phyloP scores from a whole-genome alignment of 2,113 vertebrate genomes.

The Australoheros scitulus region DNA sequence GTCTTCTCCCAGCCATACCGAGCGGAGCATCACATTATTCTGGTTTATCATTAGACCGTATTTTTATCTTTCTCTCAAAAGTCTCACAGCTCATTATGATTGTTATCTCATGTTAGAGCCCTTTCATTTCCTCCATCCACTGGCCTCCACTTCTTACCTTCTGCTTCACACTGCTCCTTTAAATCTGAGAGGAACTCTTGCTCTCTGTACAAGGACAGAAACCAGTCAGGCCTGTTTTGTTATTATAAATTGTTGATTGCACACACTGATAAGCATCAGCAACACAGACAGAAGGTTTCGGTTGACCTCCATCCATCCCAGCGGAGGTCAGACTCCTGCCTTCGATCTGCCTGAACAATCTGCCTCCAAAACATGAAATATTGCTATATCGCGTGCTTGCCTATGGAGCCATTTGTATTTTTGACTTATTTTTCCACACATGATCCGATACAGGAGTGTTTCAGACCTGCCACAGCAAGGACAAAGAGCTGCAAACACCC shows the following conservation, averaged over 20 bases:
- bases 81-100: neutral
- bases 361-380: constrained; percentile 2
- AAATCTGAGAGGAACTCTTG: neutral
- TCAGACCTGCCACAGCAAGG: neutral
- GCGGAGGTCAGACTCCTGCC: constrained; percentile 13
- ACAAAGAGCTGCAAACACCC: neutral
- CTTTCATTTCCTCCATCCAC: neutral
- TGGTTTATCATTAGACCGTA: neutral
- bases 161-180: neutral
- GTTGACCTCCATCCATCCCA: neutral
- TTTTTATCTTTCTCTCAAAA: neutral
- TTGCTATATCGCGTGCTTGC: neutral
- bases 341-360: neutral
- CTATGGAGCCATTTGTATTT: neutral
- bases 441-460: neutral
- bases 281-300: neutral
- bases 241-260: neutral
- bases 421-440: neutral
- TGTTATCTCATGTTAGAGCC: neutral
- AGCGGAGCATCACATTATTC: neutral
- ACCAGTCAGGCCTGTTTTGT: neutral
- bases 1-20: neutral
- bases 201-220: neutral
- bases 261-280: neutral
- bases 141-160: neutral